A percentile compares a stretch with the other conserved stretches of the same genome.
These are phyloP conservation scores for Falco concolor DNA, from an alignment of 2,797 vertebrate species.

Conservation along the genomic window DNA sequence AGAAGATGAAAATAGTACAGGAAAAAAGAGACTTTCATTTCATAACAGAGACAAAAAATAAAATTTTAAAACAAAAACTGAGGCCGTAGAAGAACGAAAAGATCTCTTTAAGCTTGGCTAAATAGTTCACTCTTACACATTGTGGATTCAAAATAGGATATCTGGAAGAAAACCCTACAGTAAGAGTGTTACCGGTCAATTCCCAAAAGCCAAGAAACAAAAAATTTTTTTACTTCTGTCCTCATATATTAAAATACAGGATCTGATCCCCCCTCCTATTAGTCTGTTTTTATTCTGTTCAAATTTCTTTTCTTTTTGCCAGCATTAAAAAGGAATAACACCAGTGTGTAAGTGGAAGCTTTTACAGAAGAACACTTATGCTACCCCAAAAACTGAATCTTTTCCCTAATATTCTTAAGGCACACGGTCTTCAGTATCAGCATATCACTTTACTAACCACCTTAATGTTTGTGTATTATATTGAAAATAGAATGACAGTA, in stretches of 20 bases:
- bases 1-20: neutral
- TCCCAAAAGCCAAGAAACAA: neutral
- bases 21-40: neutral
- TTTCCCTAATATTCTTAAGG: neutral
- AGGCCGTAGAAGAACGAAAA: neutral
- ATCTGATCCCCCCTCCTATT: neutral
- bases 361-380: neutral
- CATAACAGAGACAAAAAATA: accelerated
- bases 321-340: neutral
- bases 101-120: neutral
- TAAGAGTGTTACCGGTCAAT: neutral
- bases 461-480: neutral
- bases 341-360: neutral
- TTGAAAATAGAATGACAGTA: neutral
- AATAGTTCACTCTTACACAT: neutral
- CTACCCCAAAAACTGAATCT: neutral
- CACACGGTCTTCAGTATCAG: neutral
- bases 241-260: neutral
- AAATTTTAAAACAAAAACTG: neutral
- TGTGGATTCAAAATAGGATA: neutral
- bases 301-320: neutral
- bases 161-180: neutral
- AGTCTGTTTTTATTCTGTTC: neutral
- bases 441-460: neutral
- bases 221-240: neutral